These are phyloP conservation scores for Trichonephila inaurata DNA, from an alignment of 1,140 invertebrate species.

Conservation along the genomic window DNA sequence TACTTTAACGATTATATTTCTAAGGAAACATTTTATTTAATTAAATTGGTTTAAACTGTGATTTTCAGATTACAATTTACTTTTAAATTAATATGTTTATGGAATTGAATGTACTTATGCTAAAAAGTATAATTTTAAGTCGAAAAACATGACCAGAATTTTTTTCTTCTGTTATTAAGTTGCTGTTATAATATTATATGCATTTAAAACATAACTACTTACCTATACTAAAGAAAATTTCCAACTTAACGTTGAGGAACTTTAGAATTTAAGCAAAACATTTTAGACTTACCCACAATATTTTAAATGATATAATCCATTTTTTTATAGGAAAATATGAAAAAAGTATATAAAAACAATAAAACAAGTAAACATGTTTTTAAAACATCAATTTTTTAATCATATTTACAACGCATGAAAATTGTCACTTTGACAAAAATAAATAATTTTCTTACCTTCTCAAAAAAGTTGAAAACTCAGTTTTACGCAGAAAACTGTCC, in stretches of 20 bases:
- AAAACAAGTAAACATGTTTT: no score
- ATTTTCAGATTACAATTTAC: no score
- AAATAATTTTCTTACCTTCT: conserved; percentile 4
- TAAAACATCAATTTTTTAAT: no score
- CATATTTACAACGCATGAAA: no score
- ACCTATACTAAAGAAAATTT: neutral
- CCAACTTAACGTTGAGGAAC: neutral
- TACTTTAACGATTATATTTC: no score
- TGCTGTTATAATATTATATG: neutral
- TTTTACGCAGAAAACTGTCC: neutral
- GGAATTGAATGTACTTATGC: no score
- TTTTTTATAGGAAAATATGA: neutral
- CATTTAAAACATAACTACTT: neutral
- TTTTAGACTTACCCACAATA: conserved; percentile 2
- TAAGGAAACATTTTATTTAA: no score
- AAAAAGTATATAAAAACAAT: no score
- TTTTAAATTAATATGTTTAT: no score
- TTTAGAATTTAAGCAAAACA: neutral
- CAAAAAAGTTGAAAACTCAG: neutral
- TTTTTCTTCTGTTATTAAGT: neutral
- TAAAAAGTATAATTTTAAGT: neutral
- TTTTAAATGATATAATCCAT: neutral
- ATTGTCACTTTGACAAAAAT: neutral
- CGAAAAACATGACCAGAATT: neutral
- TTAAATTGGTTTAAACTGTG: no score